These are phyloP conservation scores for Eucera pruinosa DNA, from an alignment of 2,888 invertebrate species.

Conservation along the genomic window DNA sequence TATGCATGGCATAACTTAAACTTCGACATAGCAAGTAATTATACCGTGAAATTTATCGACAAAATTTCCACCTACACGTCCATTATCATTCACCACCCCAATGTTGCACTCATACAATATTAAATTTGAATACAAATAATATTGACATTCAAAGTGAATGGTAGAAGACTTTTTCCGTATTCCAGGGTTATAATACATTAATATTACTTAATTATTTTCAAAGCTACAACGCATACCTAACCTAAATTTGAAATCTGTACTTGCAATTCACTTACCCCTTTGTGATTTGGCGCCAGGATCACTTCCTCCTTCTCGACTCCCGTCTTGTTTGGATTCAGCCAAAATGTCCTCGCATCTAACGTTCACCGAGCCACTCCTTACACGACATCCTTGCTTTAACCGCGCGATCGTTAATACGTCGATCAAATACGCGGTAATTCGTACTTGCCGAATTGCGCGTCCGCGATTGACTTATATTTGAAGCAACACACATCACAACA, in stretches of 20 bases:
- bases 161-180: not conserved
- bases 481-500: constrained; percentile 53
- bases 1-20: constrained; percentile 14
- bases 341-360: constrained; percentile 50
- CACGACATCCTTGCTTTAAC: constrained; percentile 27
- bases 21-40: constrained; percentile 6
- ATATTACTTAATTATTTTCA: no score
- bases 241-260: constrained; percentile 26
- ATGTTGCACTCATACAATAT: not conserved
- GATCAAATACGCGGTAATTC: constrained; percentile 44
- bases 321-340: constrained; percentile 25
- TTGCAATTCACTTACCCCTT: constrained; percentile 31
- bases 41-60: not conserved
- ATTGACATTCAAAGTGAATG: not conserved
- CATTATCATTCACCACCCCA: not conserved
- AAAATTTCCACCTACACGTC: not conserved
- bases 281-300: constrained; percentile 46
- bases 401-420: not conserved
- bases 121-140: not conserved
- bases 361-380: constrained; percentile 51
- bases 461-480: constrained; percentile 35
- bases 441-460: constrained; percentile 50
- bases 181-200: not conserved
- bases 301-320: constrained; percentile 2
- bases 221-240: constrained; percentile 22